Conservation (phyloP, 2,888 invertebrate genomes). For the Resseliella maxima region DNA sequence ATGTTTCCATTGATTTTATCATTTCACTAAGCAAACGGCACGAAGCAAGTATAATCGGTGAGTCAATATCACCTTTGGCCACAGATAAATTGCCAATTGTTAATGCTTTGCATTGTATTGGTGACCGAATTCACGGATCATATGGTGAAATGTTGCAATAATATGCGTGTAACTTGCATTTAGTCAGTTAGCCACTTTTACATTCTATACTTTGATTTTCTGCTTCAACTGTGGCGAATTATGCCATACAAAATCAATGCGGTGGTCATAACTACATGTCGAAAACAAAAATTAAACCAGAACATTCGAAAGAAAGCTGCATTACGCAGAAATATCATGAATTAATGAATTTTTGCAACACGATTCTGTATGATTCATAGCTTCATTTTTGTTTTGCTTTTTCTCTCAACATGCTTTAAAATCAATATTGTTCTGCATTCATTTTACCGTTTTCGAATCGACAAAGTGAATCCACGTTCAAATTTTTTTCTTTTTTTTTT, state of each 20-base stretch:
- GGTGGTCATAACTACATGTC: not conserved
- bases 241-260: no score
- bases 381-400: not conserved
- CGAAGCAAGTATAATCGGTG: not conserved
- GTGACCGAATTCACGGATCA: not conserved
- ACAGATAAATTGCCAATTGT: not conserved
- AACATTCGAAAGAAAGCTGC: not conserved
- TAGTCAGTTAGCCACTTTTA: not conserved
- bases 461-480: not conserved
- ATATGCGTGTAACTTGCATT: not conserved
- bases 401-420: not conserved
- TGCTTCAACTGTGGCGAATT: no score
- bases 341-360: not conserved
- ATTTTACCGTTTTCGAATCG: not conserved
- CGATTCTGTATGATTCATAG: not conserved
- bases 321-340: not conserved
- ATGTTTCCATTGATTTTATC: conserved; percentile 15
- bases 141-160: not conserved
- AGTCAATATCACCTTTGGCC: conserved; percentile 25
- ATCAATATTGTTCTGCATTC: not conserved
- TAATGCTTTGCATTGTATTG: not conserved
- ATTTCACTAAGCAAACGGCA: not conserved
- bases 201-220: no score
- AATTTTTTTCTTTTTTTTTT: not conserved
- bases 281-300: not conserved